A percentile compares a stretch with the other conserved stretches of the same genome.
These are phyloP conservation scores for Spondyliosoma cantharus DNA, from an alignment of 2,797 vertebrate genomes.

Conservation along the genomic window DNA sequence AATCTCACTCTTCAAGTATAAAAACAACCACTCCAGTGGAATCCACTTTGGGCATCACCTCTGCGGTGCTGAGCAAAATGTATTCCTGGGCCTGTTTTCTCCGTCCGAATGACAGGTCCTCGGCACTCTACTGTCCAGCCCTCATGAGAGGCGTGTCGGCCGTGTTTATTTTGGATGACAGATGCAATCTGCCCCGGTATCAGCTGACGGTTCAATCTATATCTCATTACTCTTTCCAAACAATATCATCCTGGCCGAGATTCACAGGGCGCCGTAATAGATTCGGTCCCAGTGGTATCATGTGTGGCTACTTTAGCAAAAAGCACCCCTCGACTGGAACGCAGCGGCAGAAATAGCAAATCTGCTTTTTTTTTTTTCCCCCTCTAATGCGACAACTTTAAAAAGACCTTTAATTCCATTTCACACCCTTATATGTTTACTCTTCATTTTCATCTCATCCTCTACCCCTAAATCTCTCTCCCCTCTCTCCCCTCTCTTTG, in stretches of 20 bases:
- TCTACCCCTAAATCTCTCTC: conserved; percentile 33
- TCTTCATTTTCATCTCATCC: conserved; percentile 62
- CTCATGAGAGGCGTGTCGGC: conserved; percentile 58
- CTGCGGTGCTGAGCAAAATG: conserved; percentile 50
- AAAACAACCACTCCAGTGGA: conserved; percentile 2
- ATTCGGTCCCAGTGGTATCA: conserved; percentile 38
- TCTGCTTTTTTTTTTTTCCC: not conserved
- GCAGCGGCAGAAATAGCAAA: conserved; percentile 29
- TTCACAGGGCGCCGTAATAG: conserved; percentile 47
- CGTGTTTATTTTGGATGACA: conserved; percentile 79
- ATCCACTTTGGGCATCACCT: conserved; percentile 35
- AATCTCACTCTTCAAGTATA: conserved; percentile 16
- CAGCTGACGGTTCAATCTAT: conserved; percentile 80
- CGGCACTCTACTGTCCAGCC: conserved; percentile 45
- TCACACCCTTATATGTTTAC: conserved; percentile 50
- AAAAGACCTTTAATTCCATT: conserved; percentile 52
- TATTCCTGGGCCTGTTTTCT: conserved; percentile 50
- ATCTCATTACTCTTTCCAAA: conserved; percentile 81
- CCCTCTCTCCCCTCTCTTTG: conserved; percentile 39
- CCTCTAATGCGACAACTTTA: conserved; percentile 36
- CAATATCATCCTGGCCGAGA: conserved; percentile 71
- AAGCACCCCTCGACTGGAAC: not conserved
- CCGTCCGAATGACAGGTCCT: conserved; percentile 51
- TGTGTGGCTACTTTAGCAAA: conserved; percentile 24
- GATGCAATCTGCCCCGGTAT: conserved; percentile 71